These are phyloP conservation scores for Mesoligia furuncula DNA, from an alignment of 2,888 invertebrate species.

Conservation along the genomic window DNA sequence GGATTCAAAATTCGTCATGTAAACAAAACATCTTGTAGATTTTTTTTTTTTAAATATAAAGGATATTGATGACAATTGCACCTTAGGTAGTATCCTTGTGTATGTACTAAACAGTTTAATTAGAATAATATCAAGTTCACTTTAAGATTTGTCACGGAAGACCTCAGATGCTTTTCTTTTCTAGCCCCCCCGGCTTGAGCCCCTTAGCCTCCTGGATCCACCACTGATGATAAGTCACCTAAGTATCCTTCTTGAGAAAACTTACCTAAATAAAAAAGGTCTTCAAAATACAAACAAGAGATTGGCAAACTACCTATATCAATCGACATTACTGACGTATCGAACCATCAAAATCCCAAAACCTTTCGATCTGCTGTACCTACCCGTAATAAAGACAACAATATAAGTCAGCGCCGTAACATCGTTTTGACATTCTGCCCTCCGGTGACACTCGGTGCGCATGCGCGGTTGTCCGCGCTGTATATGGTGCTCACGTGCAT, in stretches of 20 bases:
- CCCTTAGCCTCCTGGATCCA: background rate
- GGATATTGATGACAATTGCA: too few species aligned
- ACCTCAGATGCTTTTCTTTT: background rate
- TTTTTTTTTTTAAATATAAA: too few species aligned
- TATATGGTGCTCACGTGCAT: conserved; percentile 83
- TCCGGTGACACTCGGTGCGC: conserved; percentile 74
- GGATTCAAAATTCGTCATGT: background rate
- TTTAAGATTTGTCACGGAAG: background rate
- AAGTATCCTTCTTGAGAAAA: background rate
- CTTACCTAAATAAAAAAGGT: background rate
- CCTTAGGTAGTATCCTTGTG: too few species aligned
- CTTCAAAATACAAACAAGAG: background rate
- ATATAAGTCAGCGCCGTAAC: conserved; percentile 52
- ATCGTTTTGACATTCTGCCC: conserved; percentile 73
- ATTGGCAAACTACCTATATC: background rate
- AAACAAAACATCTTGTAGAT: too few species aligned
- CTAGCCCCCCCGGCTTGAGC: too few species aligned
- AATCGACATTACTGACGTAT: conserved; percentile 8
- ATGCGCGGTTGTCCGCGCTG: conserved; percentile 76
- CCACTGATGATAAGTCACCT: background rate
- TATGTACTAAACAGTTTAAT: background rate
- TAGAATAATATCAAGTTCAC: background rate
- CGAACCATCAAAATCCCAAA: background rate
- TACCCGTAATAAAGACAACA: conserved; percentile 49
- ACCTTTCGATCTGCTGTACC: background rate